These are phyloP conservation scores for Pammene fasciana DNA, from an alignment of 2,888 invertebrate species.

Conservation along the genomic window DNA sequence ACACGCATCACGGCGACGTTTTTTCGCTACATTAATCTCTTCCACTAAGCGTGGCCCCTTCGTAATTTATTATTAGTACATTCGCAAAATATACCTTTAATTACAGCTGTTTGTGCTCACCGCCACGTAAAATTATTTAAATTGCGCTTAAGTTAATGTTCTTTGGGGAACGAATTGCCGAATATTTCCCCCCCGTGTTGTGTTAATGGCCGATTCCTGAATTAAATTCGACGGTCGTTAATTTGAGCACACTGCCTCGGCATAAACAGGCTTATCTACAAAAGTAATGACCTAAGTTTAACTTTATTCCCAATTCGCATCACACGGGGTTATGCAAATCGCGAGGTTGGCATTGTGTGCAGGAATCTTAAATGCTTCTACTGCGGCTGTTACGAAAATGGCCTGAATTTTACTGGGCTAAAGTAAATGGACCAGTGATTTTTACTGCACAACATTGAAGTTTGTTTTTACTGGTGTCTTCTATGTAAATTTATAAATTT, in stretches of 20 bases:
- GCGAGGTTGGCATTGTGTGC: constrained; percentile 28
- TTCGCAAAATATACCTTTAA: constrained; percentile 68
- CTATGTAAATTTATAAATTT: no score
- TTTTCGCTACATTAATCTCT: constrained; percentile 49
- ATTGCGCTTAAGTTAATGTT: constrained; percentile 75
- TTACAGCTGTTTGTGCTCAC: constrained; percentile 75
- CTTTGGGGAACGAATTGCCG: constrained; percentile 71
- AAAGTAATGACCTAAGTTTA: constrained; percentile 63
- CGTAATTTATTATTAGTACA: constrained; percentile 58
- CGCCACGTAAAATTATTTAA: constrained; percentile 78
- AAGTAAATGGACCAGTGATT: neutral
- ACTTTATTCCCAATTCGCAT: constrained; percentile 56
- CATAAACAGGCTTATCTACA: constrained; percentile 74
- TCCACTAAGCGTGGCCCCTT: constrained; percentile 51
- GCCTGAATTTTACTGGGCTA: neutral
- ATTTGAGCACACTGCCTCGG: constrained; percentile 63
- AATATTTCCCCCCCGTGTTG: constrained; percentile 69
- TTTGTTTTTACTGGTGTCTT: no score
- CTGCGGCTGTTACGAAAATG: constrained; percentile 14
- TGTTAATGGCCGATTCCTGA: constrained; percentile 72
- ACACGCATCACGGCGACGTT: constrained; percentile 32
- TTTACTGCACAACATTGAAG: no score
- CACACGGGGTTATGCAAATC: constrained; percentile 38
- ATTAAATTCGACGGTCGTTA: constrained; percentile 72
- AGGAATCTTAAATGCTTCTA: constrained; percentile 25